Evolutionary conservation across 2,888 invertebrate genomes (phyloP), one percentile per base, ranked within the genome.

Genomic region (Acleris literana): DNA sequence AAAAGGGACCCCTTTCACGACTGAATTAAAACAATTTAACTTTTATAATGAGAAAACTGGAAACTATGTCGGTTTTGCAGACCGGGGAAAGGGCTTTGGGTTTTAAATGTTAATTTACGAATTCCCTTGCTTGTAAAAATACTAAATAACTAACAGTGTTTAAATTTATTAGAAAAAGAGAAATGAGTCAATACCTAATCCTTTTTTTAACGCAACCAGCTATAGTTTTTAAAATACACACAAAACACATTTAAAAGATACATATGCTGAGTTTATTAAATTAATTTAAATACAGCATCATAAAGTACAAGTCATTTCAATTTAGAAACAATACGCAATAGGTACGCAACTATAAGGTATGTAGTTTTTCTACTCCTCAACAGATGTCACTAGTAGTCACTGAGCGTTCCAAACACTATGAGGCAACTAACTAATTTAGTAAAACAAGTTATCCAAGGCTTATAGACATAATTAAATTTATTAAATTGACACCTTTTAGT

Each of bases 1-100:
- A 82, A 86, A 79, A 74, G 69, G 76, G 81, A 77, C 81, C 81
- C 83, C 85, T 84, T 87, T 72, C 72, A 75, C 73, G 79, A 74
- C 75, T 82, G 78, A 80, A 81, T 79, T 77, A 76, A 76, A 67
- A 58, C 63, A 61, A 39, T 69, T 68, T 65, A 60, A 67, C 55
- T 74, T 73, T 72, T 68, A 68, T 77, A 73, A 75, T 75, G 70
- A 71, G 67, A 67, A 66, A 66, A 53, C 43, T 48, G 61, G 52
- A 18, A 65, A 66, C 66, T 66, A 66, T 66, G 56, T 53, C 57
- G 57, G 39, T n/a, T 55, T 46, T 25, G 17, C 18, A 13, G 49
- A 33, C n/a, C 43, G 33, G n/a, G n/a, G n/a, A n/a, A 29, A 22
- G 44, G 5, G 29, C 48, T 59, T 49, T 49, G 18, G 58, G 17